phyloP scores from a whole-genome alignment of 1,140 invertebrate species.

The Caenorhabditis latens region DNA sequence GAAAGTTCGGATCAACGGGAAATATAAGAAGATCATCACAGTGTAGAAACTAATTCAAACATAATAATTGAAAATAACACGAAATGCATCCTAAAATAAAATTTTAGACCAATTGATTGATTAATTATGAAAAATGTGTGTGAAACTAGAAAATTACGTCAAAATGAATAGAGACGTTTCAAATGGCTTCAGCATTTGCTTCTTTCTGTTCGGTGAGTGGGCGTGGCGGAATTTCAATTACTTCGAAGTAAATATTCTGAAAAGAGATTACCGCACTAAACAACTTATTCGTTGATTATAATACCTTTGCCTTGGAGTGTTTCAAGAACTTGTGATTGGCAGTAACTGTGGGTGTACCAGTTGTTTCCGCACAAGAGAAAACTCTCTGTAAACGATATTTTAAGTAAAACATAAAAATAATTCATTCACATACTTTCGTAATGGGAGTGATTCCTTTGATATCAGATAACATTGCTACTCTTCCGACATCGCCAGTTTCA shows the following conservation, averaged over 20 bases:
- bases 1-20: not conserved
- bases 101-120: not conserved
- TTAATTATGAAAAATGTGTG: not conserved
- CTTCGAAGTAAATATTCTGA: constrained; percentile 34
- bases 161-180: not conserved
- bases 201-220: constrained; percentile 53
- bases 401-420: not conserved
- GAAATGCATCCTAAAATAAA: not conserved
- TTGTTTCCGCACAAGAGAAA: constrained; percentile 8
- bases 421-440: not conserved
- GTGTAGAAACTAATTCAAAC: not conserved
- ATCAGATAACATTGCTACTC: not conserved
- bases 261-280: not conserved
- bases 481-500: not conserved
- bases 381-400: constrained; percentile 25
- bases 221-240: constrained; percentile 35
- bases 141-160: not conserved
- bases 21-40: constrained; percentile 30
- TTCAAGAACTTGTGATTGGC: constrained; percentile 31
- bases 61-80: not conserved
- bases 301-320: constrained; percentile 12
- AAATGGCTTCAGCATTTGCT: not conserved
- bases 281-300: not conserved
- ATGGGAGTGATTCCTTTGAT: not conserved
- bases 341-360: not conserved